Conservation (phyloP, 2,113 vertebrate species). For the Lepisosteus osseus region DNA sequence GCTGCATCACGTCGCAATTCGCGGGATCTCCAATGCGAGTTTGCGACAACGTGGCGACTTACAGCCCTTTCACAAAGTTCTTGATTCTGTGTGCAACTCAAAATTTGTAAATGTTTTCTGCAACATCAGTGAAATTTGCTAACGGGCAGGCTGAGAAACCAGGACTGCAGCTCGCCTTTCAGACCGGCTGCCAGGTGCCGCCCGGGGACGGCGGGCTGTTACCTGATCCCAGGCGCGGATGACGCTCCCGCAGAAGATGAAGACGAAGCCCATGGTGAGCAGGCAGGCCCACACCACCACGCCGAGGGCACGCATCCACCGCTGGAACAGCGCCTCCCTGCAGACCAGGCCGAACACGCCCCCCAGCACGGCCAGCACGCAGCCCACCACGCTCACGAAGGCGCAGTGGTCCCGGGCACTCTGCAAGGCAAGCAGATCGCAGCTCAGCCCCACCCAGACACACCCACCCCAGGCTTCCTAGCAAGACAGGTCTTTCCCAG, state of each 20-base stretch:
- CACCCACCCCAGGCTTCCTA: neutral
- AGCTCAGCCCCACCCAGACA: neutral
- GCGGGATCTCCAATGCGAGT: too few species aligned
- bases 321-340: conserved; percentile 70
- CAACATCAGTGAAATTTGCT: neutral
- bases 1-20: too few species aligned
- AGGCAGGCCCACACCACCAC: conserved; percentile 80
- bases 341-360: conserved; percentile 79
- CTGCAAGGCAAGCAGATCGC: conserved; percentile 44
- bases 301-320: conserved; percentile 74
- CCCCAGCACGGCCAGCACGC: conserved; percentile 74
- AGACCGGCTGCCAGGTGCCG: neutral
- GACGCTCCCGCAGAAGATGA: conserved; percentile 60
- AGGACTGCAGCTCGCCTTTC: conserved; percentile 2
- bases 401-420: conserved; percentile 43
- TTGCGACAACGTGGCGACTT: too few species aligned
- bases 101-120: too few species aligned
- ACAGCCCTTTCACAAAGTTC: too few species aligned
- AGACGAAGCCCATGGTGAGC: conserved; percentile 77
- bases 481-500: too few species aligned
- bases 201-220: neutral
- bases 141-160: neutral
- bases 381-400: conserved; percentile 71
- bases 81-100: too few species aligned
- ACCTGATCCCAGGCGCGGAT: conserved; percentile 86